Base-by-base conservation (phyloP, 2,888 invertebrate genomes). In the Thymelicus sylvestris region DNA sequence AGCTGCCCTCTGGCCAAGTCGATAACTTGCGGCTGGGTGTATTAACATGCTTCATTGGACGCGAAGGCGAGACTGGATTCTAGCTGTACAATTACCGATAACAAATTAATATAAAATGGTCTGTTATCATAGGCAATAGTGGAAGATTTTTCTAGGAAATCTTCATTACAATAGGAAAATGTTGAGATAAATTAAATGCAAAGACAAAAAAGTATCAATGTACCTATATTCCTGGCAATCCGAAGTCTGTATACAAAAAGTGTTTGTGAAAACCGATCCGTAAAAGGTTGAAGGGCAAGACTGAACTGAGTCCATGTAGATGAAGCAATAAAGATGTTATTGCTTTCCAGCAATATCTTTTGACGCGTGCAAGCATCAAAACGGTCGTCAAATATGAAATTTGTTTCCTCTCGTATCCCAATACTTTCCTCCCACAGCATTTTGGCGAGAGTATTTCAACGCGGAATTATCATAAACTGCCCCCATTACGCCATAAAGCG, bases 401-500 rank as follows among this genome's bases (percentile, higher is more conserved):
- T 57, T 31, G 24, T 31, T 60, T 44, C 66, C 24, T 66, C 57
- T 47, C 57, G 15, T 38, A 48, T 57, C 68, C n/a, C 39, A 62
- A 48, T 52, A 67, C 50, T 52, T 47, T 44, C 15, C 50, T 44
- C 44, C 52, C 15, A 31, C 52, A 66, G 52, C 79, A 79, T 82
- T 81, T 72, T 74, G 76, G 10, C 75, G 76, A 59, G 78, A 72
- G 76, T 75, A 78, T 79, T 78, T 77, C 77, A 75, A 73, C 71
- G 61, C 74, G 80, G 82, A 85, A 89, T 88, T 87, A 88, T 85
- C 84, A 86, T 88, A 88, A 88, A 88, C 85, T 83, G 80, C 80
- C 82, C 79, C 85, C 79, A 87, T 85, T 83, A 86, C 77, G 85
- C 85, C 88, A 85, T 93, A 92, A 92, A 93, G 79, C 90, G 83